Evolutionary conservation across 2,888 invertebrate genomes (phyloP).

Genomic region (Volucella zonaria): DNA sequence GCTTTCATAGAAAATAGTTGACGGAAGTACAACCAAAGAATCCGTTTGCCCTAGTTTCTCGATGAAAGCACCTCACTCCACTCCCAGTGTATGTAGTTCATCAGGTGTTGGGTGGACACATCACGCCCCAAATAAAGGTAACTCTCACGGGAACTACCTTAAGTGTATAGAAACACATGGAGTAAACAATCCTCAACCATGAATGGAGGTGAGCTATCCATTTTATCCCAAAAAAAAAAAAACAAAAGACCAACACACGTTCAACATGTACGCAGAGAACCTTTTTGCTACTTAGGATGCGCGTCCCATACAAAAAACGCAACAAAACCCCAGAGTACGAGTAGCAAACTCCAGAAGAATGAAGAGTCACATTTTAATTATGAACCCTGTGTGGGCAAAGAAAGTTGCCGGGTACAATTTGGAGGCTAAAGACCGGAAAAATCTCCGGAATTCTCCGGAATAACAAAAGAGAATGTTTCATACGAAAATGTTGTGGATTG

Average conservation of each 20-base stretch:
- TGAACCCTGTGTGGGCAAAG: constrained; percentile 41
- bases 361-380: constrained; percentile 32
- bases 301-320: background rate
- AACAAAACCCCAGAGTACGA: background rate
- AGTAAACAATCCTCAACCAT: constrained; percentile 25
- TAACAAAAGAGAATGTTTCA: constrained; percentile 32
- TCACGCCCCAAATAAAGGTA: background rate
- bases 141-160: background rate
- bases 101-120: background rate
- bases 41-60: constrained; percentile 2
- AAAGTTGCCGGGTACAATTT: constrained; percentile 16
- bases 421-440: constrained; percentile 36
- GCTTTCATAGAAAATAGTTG: background rate
- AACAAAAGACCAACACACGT: constrained; percentile 13
- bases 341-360: constrained; percentile 1
- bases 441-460: constrained; percentile 28
- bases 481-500: constrained; percentile 34
- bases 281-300: background rate
- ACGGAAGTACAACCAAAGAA: constrained; percentile 16
- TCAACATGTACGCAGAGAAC: constrained; percentile 11
- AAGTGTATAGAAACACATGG: constrained; percentile 34
- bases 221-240: constrained; percentile 6
- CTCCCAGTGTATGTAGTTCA: background rate
- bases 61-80: background rate
- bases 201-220: constrained; percentile 17